Conservation (phyloP, 1,140 invertebrate species). For the Hylaeus volcanicus region DNA sequence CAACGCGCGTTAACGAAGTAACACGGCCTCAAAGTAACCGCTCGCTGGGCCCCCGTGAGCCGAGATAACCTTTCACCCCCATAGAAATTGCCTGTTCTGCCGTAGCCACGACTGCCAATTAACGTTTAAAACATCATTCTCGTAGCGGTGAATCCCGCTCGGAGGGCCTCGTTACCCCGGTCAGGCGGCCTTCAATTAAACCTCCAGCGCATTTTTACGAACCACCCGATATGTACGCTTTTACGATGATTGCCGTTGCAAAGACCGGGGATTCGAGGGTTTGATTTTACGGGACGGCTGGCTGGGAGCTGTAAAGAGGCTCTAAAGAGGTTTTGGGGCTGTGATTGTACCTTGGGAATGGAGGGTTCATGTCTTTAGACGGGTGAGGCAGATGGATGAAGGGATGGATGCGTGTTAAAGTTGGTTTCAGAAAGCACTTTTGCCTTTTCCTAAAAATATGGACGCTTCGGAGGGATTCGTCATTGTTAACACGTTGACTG, state of each 20-base stretch:
- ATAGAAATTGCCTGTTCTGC: conserved; percentile 14
- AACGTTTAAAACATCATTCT: conserved; percentile 25
- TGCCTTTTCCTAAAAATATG: no score
- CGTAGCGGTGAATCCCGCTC: background rate
- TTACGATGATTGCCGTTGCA: background rate
- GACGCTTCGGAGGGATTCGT: no score
- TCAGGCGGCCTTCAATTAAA: background rate
- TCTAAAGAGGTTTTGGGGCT: no score
- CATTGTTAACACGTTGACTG: no score
- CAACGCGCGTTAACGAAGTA: conserved; percentile 75
- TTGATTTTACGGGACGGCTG: background rate
- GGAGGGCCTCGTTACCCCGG: background rate
- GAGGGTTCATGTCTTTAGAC: no score
- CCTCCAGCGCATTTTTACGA: background rate
- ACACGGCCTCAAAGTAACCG: conserved; percentile 66
- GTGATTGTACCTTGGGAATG: no score
- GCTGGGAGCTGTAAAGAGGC: no score
- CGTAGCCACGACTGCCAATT: background rate
- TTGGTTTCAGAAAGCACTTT: no score
- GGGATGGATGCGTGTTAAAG: no score
- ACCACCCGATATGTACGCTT: background rate
- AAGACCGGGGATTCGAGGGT: background rate
- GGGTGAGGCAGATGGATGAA: no score
- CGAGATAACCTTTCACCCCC: background rate
- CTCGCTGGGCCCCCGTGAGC: conserved; percentile 6